Base-by-base conservation (phyloP, 2,113 vertebrate species). In the Antechinus stuartii region DNA sequence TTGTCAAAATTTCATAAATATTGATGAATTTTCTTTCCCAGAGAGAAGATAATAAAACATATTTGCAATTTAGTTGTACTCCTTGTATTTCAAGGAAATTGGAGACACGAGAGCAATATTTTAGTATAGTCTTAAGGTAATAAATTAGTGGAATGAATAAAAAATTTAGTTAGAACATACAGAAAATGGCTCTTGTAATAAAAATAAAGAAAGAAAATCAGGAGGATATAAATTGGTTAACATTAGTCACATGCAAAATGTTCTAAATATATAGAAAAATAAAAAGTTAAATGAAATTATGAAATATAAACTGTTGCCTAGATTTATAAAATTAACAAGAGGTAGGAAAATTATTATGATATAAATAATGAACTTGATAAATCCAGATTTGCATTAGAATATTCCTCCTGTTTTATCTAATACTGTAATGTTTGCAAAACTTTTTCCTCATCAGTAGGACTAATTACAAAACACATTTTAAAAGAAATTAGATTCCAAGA, bases 1-100 rank as follows among this genome's bases (percentile, higher is more conserved):
- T 96, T 57, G 46, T 95, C 16, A 55, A 35, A 92, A 68, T 92
- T 95, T 97, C 24, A 11, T 91, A 96, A 96, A 94, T 54, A 96
- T 9, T 91, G 55, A 92, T 91, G 35, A 92, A 3, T 42, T 52
- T 96, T 95, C 89, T 49, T 97, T 95, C 50, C 47, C 8, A 90
- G 27, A 95, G 14, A 27, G 61, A 97, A 95, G 50, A 93, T 90
- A 92, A 26, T 49, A 49, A 96, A 94, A 97, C 89, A 35, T 76
- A 94, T 94, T 90, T 93, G 4, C 95, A 92, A 95, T 91, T 93
- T 92, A 95, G 42, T 0, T 93, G 4, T 93, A 52, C 1, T 96
- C 55, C 49, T 90, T 89, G 0, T 93, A 92, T 95, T 96, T 96
- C 91, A 95, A 95, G 61, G 50, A 94, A 94, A 90, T 42, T 91